Evolutionary conservation across 2,797 vertebrate genomes (phyloP).

Genomic region (Anomalospiza imberbis): DNA sequence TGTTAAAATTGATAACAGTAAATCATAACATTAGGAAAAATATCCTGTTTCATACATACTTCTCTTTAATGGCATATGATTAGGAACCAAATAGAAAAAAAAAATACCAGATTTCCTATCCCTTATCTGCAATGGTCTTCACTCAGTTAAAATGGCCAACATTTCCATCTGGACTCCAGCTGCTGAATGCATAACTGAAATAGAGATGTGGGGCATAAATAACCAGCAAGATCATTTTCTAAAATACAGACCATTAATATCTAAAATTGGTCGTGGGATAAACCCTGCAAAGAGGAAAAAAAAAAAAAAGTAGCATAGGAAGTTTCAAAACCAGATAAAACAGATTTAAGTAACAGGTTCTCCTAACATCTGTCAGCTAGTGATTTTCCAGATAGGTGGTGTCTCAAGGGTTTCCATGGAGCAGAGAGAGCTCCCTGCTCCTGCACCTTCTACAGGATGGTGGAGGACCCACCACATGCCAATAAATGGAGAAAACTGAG

Average conservation of each 20-base stretch:
- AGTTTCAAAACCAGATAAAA: slow-evolving; percentile 48
- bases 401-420: neutral
- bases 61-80: neutral
- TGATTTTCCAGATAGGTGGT: slow-evolving; percentile 27
- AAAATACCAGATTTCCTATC: neutral
- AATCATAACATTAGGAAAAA: neutral
- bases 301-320: neutral
- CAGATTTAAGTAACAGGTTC: slow-evolving; percentile 40
- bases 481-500: neutral
- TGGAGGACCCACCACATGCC: neutral
- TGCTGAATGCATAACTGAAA: slow-evolving; percentile 51
- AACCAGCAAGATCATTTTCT: neutral
- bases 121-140: slow-evolving; percentile 55
- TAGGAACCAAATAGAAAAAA: neutral
- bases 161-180: slow-evolving; percentile 57
- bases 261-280: neutral
- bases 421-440: neutral
- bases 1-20: neutral
- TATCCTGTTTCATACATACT: neutral
- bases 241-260: slow-evolving; percentile 13
- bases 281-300: neutral
- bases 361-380: neutral
- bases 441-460: neutral
- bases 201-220: slow-evolving; percentile 43
- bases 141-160: slow-evolving; percentile 10